Evolutionary conservation across 2,113 vertebrate genomes (phyloP), one percentile per base, ranked within the genome.

Genomic region (Polypterus bichir): DNA sequence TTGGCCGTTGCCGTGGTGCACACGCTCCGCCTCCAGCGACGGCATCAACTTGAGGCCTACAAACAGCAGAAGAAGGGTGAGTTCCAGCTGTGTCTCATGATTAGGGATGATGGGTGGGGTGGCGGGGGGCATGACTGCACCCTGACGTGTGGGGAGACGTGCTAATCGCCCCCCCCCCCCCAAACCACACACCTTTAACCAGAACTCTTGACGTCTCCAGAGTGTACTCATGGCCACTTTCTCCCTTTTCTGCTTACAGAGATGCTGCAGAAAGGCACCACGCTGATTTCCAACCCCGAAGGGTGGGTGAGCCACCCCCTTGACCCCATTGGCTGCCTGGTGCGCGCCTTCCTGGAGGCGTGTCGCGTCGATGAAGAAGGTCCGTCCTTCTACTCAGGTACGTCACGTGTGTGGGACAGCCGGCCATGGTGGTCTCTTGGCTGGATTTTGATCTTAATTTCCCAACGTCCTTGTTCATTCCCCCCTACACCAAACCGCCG

Each of bases 241-340:
- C 7, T 44, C 27, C 44, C 5, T 47, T 56, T 44, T 44, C 27
- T 27, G 8, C 47, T n/a, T 45, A 4, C 53, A 84, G 82, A 83
- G 46, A 69, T 82, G 49, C 64, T 81, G 58, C 74, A 78, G 46
- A 82, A 84, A 64, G 79, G 77, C 2, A 63, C 66, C 44, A 80
- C 76, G 1, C 64, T 63, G 6, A 72, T 80, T 49, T 77, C 77
- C 58, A 82, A 79, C 59, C 62, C 64, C 9, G 82, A 85, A 64
- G 81, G 81, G 7, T 83, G 82, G 81, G 77, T 82, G 49, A 81
- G 81, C 6, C 82, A 85, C 57, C 82, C 82, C 3, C 65, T 83
- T 57, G 79, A 85, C 62, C 83, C 83, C 46, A 79, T 83, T 2
- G 79, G 81, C 59, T 82, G 83, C 59, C 75, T 85, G 48, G 81